A percentile compares a stretch with the other conserved stretches of the same genome.
Evolutionary conservation across 2,888 invertebrate species (phyloP).

Genomic region (Gastrophysa polygoni): DNA sequence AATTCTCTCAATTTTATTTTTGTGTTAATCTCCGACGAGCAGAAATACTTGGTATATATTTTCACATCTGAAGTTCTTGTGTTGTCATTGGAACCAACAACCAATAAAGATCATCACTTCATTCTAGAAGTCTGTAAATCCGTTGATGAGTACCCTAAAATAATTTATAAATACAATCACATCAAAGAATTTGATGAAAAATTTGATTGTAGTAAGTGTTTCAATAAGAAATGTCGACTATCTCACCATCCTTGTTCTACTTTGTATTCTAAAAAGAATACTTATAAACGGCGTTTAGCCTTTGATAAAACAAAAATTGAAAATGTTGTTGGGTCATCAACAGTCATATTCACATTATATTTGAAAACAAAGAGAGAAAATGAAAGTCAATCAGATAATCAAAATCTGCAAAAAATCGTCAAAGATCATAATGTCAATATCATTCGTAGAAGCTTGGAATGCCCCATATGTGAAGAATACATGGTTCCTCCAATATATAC

Average conservation of each 20-base stretch:
- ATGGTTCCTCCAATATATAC: background rate
- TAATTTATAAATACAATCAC: background rate
- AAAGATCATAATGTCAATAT: background rate
- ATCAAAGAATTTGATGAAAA: background rate
- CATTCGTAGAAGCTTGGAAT: background rate
- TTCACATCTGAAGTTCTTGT: background rate
- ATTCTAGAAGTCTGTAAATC: background rate
- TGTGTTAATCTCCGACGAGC: background rate
- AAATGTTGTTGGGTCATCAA: background rate
- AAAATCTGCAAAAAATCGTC: background rate
- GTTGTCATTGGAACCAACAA: background rate
- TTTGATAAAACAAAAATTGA: background rate
- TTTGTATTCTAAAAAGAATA: background rate
- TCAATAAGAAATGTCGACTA: background rate
- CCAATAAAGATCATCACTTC: background rate
- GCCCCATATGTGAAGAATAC: conserved; percentile 4
- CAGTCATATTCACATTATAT: background rate
- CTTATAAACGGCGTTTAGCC: background rate
- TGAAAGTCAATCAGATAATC: background rate
- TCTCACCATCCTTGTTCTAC: background rate
- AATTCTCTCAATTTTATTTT: background rate
- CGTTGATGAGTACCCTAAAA: background rate
- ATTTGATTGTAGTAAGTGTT: background rate
- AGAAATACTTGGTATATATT: background rate
- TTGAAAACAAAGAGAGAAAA: background rate